phyloP scores from a whole-genome alignment of 2,113 vertebrate species.

The Clarias magur region DNA sequence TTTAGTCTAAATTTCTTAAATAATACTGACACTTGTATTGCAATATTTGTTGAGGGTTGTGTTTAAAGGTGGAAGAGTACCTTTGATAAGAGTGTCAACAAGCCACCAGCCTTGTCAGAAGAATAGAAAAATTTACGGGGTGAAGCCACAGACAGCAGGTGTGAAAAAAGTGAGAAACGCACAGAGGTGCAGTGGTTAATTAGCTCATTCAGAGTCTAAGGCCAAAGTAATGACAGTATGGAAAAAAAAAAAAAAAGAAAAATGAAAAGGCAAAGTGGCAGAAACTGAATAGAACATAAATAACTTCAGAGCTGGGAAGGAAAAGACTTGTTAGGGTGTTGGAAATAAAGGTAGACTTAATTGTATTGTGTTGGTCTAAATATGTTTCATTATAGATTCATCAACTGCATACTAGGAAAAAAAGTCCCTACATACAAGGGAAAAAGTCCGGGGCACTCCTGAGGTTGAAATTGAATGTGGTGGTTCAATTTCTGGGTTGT shows the following conservation, averaged over 20 bases:
- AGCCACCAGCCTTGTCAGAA: neutral
- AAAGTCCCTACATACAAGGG: neutral
- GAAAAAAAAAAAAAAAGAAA: neutral
- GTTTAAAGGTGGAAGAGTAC: neutral
- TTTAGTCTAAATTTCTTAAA: neutral
- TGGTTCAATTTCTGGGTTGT: neutral
- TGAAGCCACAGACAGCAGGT: constrained; percentile 1
- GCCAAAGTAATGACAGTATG: neutral
- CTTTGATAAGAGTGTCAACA: too few species aligned
- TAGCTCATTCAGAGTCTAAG: neutral
- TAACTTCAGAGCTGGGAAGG: neutral
- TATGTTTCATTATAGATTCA: neutral
- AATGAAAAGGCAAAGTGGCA: neutral
- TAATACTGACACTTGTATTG: neutral
- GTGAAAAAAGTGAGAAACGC: constrained; percentile 16
- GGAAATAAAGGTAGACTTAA: neutral
- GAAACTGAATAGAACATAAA: neutral
- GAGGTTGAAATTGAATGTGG: neutral
- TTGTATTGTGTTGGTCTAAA: neutral
- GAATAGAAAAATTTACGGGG: neutral
- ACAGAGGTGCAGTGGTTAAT: neutral
- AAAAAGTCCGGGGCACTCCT: neutral
- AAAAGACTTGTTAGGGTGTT: neutral
- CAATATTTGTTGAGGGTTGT: neutral
- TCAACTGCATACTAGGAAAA: neutral